Conservation (phyloP, 2,113 vertebrate genomes). For the Onychorhynchus coronatus region DNA sequence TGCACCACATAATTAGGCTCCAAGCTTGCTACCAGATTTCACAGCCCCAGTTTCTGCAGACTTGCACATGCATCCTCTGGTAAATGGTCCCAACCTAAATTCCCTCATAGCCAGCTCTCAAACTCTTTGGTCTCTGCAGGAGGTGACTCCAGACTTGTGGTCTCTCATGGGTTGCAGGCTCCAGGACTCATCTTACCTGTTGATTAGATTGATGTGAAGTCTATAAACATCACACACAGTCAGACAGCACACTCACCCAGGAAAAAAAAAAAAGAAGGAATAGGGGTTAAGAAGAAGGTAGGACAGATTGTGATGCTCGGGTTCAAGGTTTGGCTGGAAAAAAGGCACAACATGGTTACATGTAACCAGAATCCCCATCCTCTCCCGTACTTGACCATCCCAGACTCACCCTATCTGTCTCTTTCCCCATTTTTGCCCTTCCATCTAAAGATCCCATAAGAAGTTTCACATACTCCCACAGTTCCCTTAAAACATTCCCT, state of each 20-base stretch:
- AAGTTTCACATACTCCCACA: background rate
- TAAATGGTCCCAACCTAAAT: background rate
- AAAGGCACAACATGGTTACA: background rate
- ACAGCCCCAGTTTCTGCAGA: background rate
- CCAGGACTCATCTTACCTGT: background rate
- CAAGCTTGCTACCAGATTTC: background rate
- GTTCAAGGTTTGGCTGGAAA: background rate
- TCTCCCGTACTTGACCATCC: background rate
- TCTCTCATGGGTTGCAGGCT: background rate
- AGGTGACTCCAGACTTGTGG: background rate
- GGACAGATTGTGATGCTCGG: background rate
- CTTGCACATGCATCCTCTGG: background rate
- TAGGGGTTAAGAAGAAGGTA: background rate
- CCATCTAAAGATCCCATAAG: background rate
- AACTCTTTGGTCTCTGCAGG: background rate
- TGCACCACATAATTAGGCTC: background rate
- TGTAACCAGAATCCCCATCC: background rate
- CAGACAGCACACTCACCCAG: background rate
- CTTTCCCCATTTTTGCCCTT: background rate
- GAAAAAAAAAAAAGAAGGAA: background rate
- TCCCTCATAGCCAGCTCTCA: background rate
- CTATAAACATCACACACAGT: background rate
- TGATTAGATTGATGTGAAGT: background rate
- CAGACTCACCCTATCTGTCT: background rate
- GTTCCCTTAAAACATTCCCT: background rate